Evolutionary conservation across 1,140 invertebrate species (phyloP), one percentile per base, ranked within the genome.

Genomic region (Diuraphis noxia): DNA sequence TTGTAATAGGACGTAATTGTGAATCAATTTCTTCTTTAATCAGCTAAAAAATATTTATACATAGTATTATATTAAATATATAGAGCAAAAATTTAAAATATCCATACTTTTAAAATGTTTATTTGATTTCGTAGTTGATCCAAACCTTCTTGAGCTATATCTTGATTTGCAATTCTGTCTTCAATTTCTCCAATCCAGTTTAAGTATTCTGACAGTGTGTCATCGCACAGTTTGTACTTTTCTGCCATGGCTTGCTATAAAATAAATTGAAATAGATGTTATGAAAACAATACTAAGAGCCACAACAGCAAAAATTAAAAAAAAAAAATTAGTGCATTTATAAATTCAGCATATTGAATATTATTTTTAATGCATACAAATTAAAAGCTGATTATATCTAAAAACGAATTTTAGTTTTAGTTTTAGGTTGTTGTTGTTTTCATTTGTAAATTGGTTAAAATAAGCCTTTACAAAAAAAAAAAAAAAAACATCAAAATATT

Each of bases 241-340:
- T 98, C 98, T 94, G 98, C 97, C 92, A 98, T 96, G 93, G 97
- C 97, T 97, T 98, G 97, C 98, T 98, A 95, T 92, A 92, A 92
- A n/a, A 92, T 49, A 92, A 92, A 63, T 92, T 30, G 52, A 30
- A 49, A 52, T 81, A 49, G 0, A 34, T 25, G 10, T 82, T 46
- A 89, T 46, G 36, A 1, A 89, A 34, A 72, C 21, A 25, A n/a
- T n/a, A 41, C 43, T 41, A 10, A 43, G 21, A 41, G 34, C 2
- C 23, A 89, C 1, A 72, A 40, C 4, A 43, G 30, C 36, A 1
- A 34, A 79, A n/a, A 77, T 89, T 88, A 52, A 88, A 34, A 21
- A 82, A n/a, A 46, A 46, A 77, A 17, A 23, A 63, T 89, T 89
- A 46, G 88, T 89, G 88, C 40, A 89, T 79, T 46, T 46, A 34